Evolutionary conservation across 2,113 vertebrate genomes (phyloP), one percentile per base, ranked within the genome.

Genomic region (Tachysurus fulvidraco): DNA sequence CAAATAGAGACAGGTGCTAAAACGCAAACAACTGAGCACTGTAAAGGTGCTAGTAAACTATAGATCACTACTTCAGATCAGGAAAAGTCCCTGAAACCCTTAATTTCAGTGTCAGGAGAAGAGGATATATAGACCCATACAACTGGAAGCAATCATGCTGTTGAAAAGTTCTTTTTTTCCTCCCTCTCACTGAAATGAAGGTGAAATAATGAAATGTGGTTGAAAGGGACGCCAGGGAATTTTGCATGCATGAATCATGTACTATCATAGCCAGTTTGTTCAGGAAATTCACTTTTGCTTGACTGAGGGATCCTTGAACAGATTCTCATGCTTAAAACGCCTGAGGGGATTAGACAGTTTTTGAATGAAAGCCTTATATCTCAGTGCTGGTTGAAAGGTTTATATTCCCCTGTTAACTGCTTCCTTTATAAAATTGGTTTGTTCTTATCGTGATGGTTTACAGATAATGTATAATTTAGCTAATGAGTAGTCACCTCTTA

Each of bases 11-110:
- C 62, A 36, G 23, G 78, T 81, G 89, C 81, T 89, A 73, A 89
- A 91, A 91, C 86, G 25, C 44, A 76, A 84, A 81, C 14, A 60
- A 91, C 88, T 77, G 65, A 86, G 84, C 88, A 83, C 85, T 88
- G 85, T 91, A 67, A 83, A 90, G 88, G 90, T 84, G 88, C 83
- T 87, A 91, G 89, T 91, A 87, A 92, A 88, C 88, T 90, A 84
- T 69, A 90, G 89, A 88, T 84, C 83, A 91, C 88, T 90, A 84
- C 91, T 93, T 91, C 87, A 91, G 88, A 92, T 93, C 50, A 73
- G 86, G 83, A 88, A 86, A 86, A 64, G 84, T 86, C 86, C 86
- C 50, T 73, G 77, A 81, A 83, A 82, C 87, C 86, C 83, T 92
- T 83, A 89, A 86, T 82, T 85, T 81, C 90, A 89, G 86, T 86